Conservation (phyloP, 2,888 invertebrate genomes). For the Bimastos eiseni region DNA sequence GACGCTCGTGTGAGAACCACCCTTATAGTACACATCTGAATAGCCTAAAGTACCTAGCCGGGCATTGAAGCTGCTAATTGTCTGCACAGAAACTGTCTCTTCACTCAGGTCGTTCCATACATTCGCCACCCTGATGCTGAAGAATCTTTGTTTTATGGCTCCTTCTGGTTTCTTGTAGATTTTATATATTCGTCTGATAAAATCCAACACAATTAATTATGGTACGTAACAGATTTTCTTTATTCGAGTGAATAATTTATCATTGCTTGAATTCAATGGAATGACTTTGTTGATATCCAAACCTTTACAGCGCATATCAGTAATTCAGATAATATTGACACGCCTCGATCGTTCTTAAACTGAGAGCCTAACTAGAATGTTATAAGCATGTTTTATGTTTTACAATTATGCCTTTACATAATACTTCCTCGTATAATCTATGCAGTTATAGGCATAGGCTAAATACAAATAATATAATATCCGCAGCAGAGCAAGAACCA, state of each 20-base stretch:
- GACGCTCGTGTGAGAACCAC: too few relatives aligned
- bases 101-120: too few relatives aligned
- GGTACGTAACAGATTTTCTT: background rate
- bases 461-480: background rate
- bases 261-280: background rate
- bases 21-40: too few relatives aligned
- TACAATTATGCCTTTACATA: background rate
- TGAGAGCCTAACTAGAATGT: background rate
- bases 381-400: background rate
- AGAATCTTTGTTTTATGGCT: too few relatives aligned
- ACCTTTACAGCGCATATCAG: background rate
- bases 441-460: background rate
- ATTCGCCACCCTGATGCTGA: too few relatives aligned
- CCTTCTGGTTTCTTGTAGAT: too few relatives aligned
- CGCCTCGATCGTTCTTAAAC: background rate
- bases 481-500: background rate
- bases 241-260: background rate
- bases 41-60: too few relatives aligned
- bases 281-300: background rate
- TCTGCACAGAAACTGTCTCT: too few relatives aligned
- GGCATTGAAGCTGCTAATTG: too few relatives aligned
- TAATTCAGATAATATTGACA: background rate
- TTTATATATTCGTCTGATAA: background rate
- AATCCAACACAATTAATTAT: background rate
- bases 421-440: too few relatives aligned